Evolutionary conservation across 2,888 invertebrate genomes (phyloP), one percentile per base, ranked within the genome.

Genomic region (Nematopogon swammerdamellus): DNA sequence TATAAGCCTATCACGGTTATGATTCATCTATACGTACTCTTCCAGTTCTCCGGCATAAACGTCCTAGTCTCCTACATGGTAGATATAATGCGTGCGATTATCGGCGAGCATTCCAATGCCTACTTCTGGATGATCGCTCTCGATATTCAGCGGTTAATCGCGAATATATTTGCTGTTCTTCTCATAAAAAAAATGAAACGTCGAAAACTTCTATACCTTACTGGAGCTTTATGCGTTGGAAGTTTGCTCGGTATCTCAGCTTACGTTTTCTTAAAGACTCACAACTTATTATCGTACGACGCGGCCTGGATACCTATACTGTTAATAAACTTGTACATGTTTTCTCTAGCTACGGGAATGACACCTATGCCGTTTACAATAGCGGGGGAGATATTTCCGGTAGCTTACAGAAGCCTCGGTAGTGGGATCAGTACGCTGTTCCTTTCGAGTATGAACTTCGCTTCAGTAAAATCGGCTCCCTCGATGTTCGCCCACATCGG

Each of bases 281-380:
- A 64, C 43, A 54, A 64, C 1, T 56, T 60, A 29, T 51, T 73
- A 10, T 67, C 71, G 0, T 66, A 60, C 25, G 67, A 72, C n/a
- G 64, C 62, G 18, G 72, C 75, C 48, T 81, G 79, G 76, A 58
- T 81, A 11, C 76, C 82, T 1, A 63, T 84, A 60, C 55, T 70
- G 53, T 62, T 82, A 56, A 67, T 85, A 53, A 65, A 83, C 51
- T 54, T 72, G 1, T 86, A 86, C 57, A 84, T 85, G 62, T 74
- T 80, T 10, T 82, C 83, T 18, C 66, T 85, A 46, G 77, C 82
- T 10, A 68, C 84, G 8, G 87, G 88, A 1, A 72, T 85, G 51
- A 76, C 85, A 3, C 85, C 88, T 0, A 68, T 90, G 53, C 88
- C 89, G 0, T 90, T 89, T 72, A 82, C 87, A 14, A 77, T 89